phyloP scores from a whole-genome alignment of 2,888 invertebrate genomes.

The Punctoribates punctum region DNA sequence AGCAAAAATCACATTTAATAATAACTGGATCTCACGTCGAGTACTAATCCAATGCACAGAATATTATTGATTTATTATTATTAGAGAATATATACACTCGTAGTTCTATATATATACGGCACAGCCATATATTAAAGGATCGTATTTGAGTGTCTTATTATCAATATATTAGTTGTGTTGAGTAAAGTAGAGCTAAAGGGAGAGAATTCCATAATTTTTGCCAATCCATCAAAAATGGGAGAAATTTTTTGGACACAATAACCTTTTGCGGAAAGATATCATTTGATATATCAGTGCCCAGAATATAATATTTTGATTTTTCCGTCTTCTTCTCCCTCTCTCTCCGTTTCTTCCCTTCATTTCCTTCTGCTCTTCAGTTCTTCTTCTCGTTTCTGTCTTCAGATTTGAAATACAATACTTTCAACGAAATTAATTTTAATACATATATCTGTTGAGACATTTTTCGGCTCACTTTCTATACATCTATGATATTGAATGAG shows the following conservation, averaged over 20 bases:
- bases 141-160: constrained; percentile 12
- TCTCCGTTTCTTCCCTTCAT: neutral
- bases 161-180: neutral
- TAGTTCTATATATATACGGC: no score
- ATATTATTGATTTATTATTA: neutral
- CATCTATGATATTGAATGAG: neutral
- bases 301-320: constrained; percentile 22
- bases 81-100: neutral
- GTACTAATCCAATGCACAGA: constrained; percentile 25
- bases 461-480: no score
- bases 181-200: neutral
- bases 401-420: constrained; percentile 13
- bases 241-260: constrained; percentile 22
- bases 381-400: neutral
- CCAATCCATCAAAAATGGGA: constrained; percentile 25
- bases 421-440: constrained; percentile 30
- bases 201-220: neutral
- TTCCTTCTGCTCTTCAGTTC: neutral
- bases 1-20: constrained; percentile 29
- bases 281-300: neutral
- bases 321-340: neutral
- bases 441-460: neutral
- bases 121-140: neutral
- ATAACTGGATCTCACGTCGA: constrained; percentile 12
- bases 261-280: constrained; percentile 11